Evolutionary conservation across 2,113 vertebrate genomes (phyloP).

Genomic region (Oreochromis aureus): DNA sequence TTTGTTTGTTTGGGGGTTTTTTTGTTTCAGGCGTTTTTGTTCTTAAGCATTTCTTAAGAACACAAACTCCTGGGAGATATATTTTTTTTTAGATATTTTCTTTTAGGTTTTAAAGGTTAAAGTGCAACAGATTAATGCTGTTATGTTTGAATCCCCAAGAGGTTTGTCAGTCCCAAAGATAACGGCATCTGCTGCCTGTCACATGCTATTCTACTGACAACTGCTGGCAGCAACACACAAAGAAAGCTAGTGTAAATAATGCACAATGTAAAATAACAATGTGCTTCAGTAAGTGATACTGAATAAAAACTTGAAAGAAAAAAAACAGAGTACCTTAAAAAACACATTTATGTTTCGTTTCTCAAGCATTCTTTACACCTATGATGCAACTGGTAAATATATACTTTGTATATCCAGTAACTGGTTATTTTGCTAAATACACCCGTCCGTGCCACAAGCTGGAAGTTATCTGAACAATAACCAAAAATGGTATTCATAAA

Average conservation of each 20-base stretch:
- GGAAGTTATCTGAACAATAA: neutral
- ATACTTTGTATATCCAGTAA: neutral
- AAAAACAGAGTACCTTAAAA: neutral
- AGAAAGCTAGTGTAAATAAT: neutral
- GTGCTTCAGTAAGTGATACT: neutral
- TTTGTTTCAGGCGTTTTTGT: fast-evolving
- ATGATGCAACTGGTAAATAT: neutral
- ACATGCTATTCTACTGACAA: neutral
- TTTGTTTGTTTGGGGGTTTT: neutral
- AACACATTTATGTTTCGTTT: neutral
- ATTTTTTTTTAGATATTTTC: neutral
- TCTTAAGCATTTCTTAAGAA: neutral
- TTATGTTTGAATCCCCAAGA: neutral
- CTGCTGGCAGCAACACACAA: neutral
- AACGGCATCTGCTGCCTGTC: neutral
- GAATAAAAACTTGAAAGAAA: neutral
- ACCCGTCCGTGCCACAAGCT: neutral
- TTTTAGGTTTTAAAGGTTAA: neutral
- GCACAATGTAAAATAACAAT: neutral
- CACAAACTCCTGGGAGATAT: neutral
- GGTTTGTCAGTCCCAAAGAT: neutral
- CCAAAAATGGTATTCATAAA: neutral
- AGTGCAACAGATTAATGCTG: neutral
- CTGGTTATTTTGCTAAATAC: neutral
- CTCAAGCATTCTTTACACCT: neutral